These are phyloP conservation scores for Akabosia matsudoensis DNA, from an alignment of 1,140 invertebrate species.

Conservation along the genomic window DNA sequence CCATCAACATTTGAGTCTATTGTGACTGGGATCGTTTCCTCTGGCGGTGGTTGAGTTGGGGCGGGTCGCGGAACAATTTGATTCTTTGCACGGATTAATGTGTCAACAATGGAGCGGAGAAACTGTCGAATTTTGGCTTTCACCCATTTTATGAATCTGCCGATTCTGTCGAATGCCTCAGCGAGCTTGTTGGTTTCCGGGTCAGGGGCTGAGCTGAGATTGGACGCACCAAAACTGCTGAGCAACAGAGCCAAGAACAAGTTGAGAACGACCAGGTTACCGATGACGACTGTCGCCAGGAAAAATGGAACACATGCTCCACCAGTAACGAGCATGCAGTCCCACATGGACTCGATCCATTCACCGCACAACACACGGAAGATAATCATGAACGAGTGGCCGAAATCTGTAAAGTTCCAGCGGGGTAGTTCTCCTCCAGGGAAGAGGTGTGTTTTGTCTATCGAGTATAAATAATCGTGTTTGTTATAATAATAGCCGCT, in stretches of 20 bases:
- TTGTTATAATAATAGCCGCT: background rate
- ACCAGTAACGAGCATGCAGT: slow-evolving; percentile 87
- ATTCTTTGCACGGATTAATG: background rate
- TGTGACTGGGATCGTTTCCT: background rate
- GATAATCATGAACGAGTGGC: slow-evolving; percentile 98
- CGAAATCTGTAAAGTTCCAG: slow-evolving; percentile 98
- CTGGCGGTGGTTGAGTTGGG: background rate
- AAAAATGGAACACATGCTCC: slow-evolving; percentile 92
- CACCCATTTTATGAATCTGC: slow-evolving; percentile 81
- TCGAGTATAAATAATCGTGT: background rate
- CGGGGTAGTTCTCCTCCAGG: slow-evolving; percentile 65
- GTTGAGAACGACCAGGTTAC: slow-evolving; percentile 96
- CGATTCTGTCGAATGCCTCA: slow-evolving; percentile 90
- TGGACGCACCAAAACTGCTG: slow-evolving; percentile 94
- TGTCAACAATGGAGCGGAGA: background rate
- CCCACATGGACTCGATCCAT: slow-evolving; percentile 98
- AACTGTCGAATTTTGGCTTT: slow-evolving; percentile 63
- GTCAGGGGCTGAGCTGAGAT: slow-evolving; percentile 81
- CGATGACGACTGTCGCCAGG: slow-evolving; percentile 94
- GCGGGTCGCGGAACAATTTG: background rate
- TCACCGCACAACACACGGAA: slow-evolving; percentile 95
- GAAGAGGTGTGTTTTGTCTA: slow-evolving; percentile 76
- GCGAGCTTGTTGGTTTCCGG: slow-evolving; percentile 95
- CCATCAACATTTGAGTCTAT: background rate
- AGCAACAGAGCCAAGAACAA: slow-evolving; percentile 97